Evolutionary conservation across 2,797 vertebrate species (phyloP).

Genomic region (Steatocranus sp.): DNA sequence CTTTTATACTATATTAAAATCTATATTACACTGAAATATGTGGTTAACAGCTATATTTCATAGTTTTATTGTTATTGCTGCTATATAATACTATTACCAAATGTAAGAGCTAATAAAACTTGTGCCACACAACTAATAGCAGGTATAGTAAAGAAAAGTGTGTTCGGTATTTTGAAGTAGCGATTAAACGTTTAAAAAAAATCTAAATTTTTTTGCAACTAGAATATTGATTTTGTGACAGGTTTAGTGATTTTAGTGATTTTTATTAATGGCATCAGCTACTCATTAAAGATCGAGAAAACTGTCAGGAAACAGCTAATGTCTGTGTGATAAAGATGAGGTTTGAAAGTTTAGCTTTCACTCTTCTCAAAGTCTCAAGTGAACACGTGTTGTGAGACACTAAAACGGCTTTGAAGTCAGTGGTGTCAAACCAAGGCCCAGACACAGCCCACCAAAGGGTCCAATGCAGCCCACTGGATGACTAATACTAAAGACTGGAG

Average conservation of each 20-base stretch:
- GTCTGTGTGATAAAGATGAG: background rate
- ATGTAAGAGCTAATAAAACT: background rate
- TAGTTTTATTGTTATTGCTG: background rate
- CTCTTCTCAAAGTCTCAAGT: background rate
- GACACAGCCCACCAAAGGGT: background rate
- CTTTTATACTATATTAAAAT: background rate
- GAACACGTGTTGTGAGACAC: background rate
- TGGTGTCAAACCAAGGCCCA: background rate
- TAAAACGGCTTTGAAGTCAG: background rate
- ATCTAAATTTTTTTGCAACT: background rate
- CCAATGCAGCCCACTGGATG: background rate
- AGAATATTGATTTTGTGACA: background rate
- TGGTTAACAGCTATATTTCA: background rate
- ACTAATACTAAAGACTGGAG: background rate
- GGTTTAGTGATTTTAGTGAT: accelerated
- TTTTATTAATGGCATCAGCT: background rate
- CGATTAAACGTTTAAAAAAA: background rate
- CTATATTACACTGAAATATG: background rate
- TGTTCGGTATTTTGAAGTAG: background rate
- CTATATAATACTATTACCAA: background rate
- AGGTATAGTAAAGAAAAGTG: background rate
- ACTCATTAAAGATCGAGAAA: background rate
- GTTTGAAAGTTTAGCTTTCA: background rate
- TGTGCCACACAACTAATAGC: background rate
- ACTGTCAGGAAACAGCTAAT: background rate